phyloP scores from a whole-genome alignment of 2,113 vertebrate genomes.

The Rana temporaria region DNA sequence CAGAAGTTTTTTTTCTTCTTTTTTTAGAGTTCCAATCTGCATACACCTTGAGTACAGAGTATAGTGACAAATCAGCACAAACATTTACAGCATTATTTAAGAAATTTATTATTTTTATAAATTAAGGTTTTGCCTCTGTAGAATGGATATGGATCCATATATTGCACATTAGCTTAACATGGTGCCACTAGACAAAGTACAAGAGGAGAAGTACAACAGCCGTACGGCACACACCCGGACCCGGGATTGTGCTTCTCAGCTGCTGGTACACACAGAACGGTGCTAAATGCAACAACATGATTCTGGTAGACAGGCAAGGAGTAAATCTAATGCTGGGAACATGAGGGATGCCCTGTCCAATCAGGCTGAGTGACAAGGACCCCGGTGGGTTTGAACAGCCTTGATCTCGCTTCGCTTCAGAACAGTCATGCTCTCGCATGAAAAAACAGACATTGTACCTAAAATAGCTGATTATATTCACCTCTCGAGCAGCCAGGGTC shows the following conservation, averaged over 20 bases:
- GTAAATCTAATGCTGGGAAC: background rate
- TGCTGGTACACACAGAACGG: background rate
- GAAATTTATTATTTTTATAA: conserved; percentile 55
- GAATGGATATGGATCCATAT: conserved; percentile 29
- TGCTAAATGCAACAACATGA: background rate
- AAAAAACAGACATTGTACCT: too few species aligned
- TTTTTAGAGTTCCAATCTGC: too few species aligned
- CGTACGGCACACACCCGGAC: too few species aligned
- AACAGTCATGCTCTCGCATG: too few species aligned
- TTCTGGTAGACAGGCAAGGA: conserved; percentile 1
- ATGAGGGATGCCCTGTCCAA: too few species aligned
- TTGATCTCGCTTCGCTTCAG: too few species aligned
- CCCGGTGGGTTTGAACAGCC: too few species aligned
- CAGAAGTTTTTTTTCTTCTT: too few species aligned
- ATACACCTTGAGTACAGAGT: too few species aligned
- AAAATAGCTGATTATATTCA: too few species aligned
- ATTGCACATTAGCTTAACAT: conserved; percentile 35
- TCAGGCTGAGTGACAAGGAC: too few species aligned
- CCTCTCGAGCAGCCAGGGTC: too few species aligned
- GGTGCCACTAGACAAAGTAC: conserved; percentile 3
- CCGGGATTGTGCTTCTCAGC: background rate
- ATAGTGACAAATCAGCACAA: background rate
- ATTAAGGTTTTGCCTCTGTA: conserved; percentile 40
- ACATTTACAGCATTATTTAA: conserved; percentile 4
- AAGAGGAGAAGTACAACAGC: background rate